A percentile compares a stretch with the other conserved stretches of the same genome.
Conservation (phyloP, 2,888 invertebrate species). For the Hydraecia micacea region DNA sequence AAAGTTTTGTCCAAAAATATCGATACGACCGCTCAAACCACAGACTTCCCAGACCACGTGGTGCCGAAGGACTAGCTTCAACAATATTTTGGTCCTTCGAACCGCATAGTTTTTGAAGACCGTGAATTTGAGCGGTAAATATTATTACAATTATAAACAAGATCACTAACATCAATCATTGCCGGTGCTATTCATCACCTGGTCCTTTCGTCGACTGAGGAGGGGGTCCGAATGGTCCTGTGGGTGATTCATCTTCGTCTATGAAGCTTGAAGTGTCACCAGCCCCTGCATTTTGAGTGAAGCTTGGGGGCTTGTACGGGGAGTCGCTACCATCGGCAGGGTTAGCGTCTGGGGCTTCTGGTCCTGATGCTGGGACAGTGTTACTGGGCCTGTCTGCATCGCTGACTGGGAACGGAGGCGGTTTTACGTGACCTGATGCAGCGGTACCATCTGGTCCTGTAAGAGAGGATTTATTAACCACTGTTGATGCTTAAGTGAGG, state of each 20-base stretch:
- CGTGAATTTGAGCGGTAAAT: slow-evolving; percentile 29
- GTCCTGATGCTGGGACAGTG: slow-evolving; percentile 65
- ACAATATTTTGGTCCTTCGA: slow-evolving; percentile 30
- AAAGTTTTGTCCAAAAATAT: slow-evolving; percentile 55
- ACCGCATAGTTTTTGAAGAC: slow-evolving; percentile 15
- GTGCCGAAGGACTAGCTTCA: slow-evolving; percentile 11
- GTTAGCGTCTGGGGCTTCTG: slow-evolving; percentile 64
- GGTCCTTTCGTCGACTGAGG: slow-evolving; percentile 85
- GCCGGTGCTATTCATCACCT: slow-evolving; percentile 88
- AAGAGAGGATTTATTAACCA: slow-evolving; percentile 5
- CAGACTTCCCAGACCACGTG: not conserved
- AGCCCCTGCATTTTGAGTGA: slow-evolving; percentile 65
- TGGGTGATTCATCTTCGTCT: slow-evolving; percentile 80
- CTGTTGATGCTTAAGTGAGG: not conserved
- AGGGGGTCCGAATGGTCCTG: slow-evolving; percentile 79
- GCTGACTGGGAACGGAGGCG: slow-evolving; percentile 83
- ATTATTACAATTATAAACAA: slow-evolving; percentile 72
- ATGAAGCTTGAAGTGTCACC: slow-evolving; percentile 76
- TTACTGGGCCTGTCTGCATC: slow-evolving; percentile 79
- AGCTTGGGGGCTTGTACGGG: slow-evolving; percentile 67
- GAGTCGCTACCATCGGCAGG: slow-evolving; percentile 59
- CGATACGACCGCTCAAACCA: slow-evolving; percentile 39
- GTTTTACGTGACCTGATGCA: slow-evolving; percentile 90
- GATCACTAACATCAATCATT: slow-evolving; percentile 86
- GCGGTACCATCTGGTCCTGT: slow-evolving; percentile 89